phyloP scores from a whole-genome alignment of 2,888 invertebrate species.

The Tridacna crocea region DNA sequence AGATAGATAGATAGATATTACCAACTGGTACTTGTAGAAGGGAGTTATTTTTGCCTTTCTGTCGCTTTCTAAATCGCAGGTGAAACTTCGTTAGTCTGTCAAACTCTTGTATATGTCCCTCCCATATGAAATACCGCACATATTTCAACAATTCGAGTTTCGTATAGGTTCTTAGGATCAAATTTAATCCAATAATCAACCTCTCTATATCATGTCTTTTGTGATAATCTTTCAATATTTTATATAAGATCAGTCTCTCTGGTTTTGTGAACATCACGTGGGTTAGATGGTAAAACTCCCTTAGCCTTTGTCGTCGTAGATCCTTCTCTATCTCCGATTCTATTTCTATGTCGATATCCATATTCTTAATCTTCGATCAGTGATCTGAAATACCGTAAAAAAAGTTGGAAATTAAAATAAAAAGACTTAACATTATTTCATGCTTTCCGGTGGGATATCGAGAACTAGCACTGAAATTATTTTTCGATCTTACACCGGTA shows the following conservation, averaged over 20 bases:
- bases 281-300: conserved; percentile 45
- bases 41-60: not conserved
- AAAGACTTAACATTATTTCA: too few relatives aligned
- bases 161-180: conserved; percentile 71
- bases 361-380: not conserved
- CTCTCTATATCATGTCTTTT: conserved; percentile 55
- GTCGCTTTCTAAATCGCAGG: conserved; percentile 35
- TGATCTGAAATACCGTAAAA: too few relatives aligned
- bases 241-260: conserved; percentile 73
- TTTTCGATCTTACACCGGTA: too few relatives aligned
- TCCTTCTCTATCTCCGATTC: conserved; percentile 19
- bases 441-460: too few relatives aligned
- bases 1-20: not conserved
- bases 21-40: conserved; percentile 7
- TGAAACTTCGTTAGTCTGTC: conserved; percentile 58
- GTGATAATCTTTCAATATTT: conserved; percentile 70
- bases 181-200: conserved; percentile 58
- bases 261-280: conserved; percentile 52
- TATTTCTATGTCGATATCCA: not conserved
- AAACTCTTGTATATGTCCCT: conserved; percentile 66
- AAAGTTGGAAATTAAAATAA: too few relatives aligned
- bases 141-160: conserved; percentile 74
- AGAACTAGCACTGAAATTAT: too few relatives aligned
- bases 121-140: conserved; percentile 71
- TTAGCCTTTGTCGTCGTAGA: conserved; percentile 39